Conservation (phyloP, 2,888 invertebrate species). For the Axea sp. region DNA sequence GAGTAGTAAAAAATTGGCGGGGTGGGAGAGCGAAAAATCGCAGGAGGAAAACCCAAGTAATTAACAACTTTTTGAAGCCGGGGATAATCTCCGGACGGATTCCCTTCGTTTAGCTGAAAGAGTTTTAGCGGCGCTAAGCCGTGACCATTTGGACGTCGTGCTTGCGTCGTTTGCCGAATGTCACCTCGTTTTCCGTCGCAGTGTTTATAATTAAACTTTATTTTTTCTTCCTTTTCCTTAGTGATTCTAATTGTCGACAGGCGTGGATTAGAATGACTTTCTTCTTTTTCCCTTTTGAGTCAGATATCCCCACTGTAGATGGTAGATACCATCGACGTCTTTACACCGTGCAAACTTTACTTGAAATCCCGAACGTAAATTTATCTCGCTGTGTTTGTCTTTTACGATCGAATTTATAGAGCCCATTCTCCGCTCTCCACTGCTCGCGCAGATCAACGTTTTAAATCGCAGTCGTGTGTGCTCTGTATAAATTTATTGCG, state of each 20-base stretch:
- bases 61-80: conserved; percentile 80
- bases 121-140: conserved; percentile 77
- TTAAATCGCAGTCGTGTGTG: conserved; percentile 49
- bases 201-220: conserved; percentile 79
- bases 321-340: conserved; percentile 58
- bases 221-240: conserved; percentile 69
- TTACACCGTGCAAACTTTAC: conserved; percentile 60
- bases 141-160: conserved; percentile 78
- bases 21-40: conserved; percentile 63
- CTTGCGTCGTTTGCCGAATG: conserved; percentile 65
- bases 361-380: conserved; percentile 55
- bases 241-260: conserved; percentile 79
- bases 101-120: conserved; percentile 79
- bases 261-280: conserved; percentile 34
- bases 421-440: conserved; percentile 23
- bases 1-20: conserved; percentile 48
- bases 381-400: conserved; percentile 55
- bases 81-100: conserved; percentile 79
- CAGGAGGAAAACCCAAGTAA: conserved; percentile 78
- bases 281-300: conserved; percentile 21
- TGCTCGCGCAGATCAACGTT: conserved; percentile 36
- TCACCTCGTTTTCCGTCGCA: conserved; percentile 67
- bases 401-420: conserved; percentile 61
- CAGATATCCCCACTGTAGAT: too few species aligned
- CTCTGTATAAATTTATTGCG: conserved; percentile 49